Evolutionary conservation across 2,113 vertebrate species (phyloP).

Genomic region (Vidua chalybeata): DNA sequence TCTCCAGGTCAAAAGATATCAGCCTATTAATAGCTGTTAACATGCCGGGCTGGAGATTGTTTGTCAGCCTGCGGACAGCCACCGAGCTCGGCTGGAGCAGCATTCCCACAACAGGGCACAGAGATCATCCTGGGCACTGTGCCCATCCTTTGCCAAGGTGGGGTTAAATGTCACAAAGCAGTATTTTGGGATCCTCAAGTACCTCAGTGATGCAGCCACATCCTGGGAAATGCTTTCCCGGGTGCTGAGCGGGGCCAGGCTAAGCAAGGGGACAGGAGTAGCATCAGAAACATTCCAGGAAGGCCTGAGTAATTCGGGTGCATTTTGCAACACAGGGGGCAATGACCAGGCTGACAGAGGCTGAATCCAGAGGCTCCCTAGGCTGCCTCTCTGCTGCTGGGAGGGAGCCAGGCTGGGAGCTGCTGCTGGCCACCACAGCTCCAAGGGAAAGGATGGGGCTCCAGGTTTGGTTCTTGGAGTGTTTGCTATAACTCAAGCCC

Average conservation of each 20-base stretch:
- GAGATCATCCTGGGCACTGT: neutral
- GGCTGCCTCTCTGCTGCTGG: neutral
- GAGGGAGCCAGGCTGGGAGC: neutral
- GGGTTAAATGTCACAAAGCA: neutral
- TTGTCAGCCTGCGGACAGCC: neutral
- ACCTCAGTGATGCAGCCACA: neutral
- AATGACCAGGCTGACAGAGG: neutral
- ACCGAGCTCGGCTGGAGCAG: accelerated
- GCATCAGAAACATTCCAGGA: neutral
- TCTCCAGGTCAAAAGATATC: neutral
- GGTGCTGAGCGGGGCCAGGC: neutral
- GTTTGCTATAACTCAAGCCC: neutral
- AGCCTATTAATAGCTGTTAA: neutral
- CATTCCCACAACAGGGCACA: accelerated
- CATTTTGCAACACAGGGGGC: neutral
- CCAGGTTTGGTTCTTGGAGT: neutral
- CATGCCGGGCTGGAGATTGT: neutral
- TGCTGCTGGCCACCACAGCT: neutral
- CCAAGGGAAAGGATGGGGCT: neutral
- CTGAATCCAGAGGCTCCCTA: neutral
- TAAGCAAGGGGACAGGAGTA: neutral
- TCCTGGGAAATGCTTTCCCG: neutral
- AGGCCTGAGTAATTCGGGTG: neutral
- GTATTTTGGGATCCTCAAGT: neutral
- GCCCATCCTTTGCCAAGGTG: neutral